Evolutionary conservation across 1,140 invertebrate species (phyloP).

Genomic region (Ylistrum balloti): DNA sequence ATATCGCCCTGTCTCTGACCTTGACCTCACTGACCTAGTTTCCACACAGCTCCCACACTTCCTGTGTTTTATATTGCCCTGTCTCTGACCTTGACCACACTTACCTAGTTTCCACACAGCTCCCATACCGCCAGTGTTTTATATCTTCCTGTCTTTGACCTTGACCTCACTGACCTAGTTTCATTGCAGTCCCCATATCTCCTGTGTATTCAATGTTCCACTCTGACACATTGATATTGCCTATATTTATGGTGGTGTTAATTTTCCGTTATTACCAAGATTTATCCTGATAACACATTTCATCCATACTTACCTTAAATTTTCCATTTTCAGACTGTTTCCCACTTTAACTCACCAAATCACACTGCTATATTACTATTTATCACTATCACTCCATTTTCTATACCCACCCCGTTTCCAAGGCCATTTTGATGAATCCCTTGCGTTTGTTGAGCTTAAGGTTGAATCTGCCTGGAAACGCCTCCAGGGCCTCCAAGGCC

Average conservation of each 20-base stretch:
- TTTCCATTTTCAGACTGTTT: too few relatives aligned
- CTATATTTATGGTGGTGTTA: too few relatives aligned
- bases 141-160: neutral
- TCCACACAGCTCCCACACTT: neutral
- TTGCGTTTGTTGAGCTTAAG: slow-evolving; percentile 80
- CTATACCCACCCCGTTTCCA: slow-evolving; percentile 78
- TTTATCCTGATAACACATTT: too few relatives aligned
- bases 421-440: slow-evolving; percentile 82
- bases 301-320: neutral
- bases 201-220: neutral
- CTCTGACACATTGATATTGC: neutral
- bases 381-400: neutral
- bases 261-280: too few relatives aligned
- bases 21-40: neutral
- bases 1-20: too few relatives aligned
- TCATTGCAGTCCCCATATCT: neutral
- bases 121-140: neutral
- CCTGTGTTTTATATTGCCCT: too few relatives aligned
- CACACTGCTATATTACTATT: too few relatives aligned
- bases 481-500: slow-evolving; percentile 82
- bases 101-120: neutral
- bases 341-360: neutral
- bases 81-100: neutral
- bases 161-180: neutral
- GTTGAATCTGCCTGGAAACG: slow-evolving; percentile 77